Evolutionary conservation across 2,888 invertebrate genomes (phyloP), one percentile per base, ranked within the genome.

Genomic region (Drosophila affinis): DNA sequence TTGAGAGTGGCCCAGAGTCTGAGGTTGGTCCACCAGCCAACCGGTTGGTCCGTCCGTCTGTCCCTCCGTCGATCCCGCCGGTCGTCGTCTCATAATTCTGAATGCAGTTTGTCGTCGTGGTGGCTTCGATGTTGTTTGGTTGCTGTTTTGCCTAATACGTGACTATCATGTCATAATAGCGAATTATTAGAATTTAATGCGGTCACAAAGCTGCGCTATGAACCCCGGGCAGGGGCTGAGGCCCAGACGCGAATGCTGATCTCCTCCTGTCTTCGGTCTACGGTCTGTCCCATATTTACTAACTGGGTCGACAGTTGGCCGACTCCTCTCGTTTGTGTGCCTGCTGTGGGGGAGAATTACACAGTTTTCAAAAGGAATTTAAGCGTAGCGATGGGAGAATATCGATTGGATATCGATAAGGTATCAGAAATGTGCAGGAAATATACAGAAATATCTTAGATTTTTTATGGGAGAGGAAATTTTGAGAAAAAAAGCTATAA

Each of bases 161-260:
- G 88, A 85, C 88, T 85, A 85, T 88, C 84, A 87, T 87, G 84
- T 85, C 84, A 85, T 88, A 85, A 88, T 84, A 85, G 88, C 85
- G 84, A 88, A 84, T 87, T 85, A 85, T 85, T 88, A 85, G 87
- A 88, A 87, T 88, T 84, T 85, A 88, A 85, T 85, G 84, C 79
- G 84, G 78, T 72, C 75, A 63, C 76, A 58, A 64, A 70, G 69
- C 58, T 60, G 53, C 62, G 61, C 39, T 65, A 74, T 58, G 72
- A 63, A 53, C 58, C 54, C 46, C 21, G 44, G 18, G 52, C 51
- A n/a, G 6, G 29, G n/a, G 44, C 18, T 44, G 21, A 10, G 18
- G 52, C 45, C 51, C 55, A 58, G 52, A 78, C 80, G 71, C 63
- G 75, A 64, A 39, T 39, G 39, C 39, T 39, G 39, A 21, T 29